phyloP scores from a whole-genome alignment of 2,113 vertebrate species.

The Chaetodon auriga region DNA sequence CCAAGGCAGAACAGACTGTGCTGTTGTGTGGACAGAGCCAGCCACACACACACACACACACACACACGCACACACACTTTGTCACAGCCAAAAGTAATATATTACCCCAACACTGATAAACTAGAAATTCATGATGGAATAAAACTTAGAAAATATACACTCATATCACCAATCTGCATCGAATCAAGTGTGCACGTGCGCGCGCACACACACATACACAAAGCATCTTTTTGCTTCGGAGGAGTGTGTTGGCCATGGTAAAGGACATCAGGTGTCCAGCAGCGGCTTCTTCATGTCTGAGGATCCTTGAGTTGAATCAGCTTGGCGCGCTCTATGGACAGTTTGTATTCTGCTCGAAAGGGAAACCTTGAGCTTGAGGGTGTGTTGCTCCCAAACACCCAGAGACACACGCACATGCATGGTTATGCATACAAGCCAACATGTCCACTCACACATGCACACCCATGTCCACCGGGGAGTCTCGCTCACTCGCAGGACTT shows the following conservation, averaged over 20 bases:
- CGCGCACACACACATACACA: neutral
- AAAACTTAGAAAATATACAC: neutral
- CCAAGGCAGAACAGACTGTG: too few species aligned
- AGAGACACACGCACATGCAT: conserved; percentile 6
- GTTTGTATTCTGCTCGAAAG: conserved; percentile 47
- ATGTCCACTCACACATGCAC: conserved; percentile 31
- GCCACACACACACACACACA: neutral
- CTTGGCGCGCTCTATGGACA: conserved; percentile 16
- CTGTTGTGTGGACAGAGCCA: too few species aligned
- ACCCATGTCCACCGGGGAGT: conserved; percentile 33
- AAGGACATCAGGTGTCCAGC: conserved; percentile 48
- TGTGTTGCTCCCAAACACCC: conserved; percentile 17
- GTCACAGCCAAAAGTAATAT: too few species aligned
- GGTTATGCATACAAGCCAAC: conserved; percentile 31
- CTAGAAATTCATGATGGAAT: neutral
- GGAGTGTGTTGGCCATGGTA: conserved; percentile 41
- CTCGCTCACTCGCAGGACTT: conserved; percentile 31
- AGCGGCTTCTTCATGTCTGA: conserved; percentile 22
- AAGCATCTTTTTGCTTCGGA: conserved; percentile 32
- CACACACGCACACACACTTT: neutral
- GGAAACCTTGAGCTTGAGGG: conserved; percentile 62
- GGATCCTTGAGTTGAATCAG: conserved; percentile 41
- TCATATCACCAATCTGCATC: neutral
- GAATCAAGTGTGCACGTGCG: neutral
- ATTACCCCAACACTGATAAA: too few species aligned